These are phyloP conservation scores for Tachuris rubrigastra DNA, from an alignment of 2,113 vertebrate species.

Conservation along the genomic window DNA sequence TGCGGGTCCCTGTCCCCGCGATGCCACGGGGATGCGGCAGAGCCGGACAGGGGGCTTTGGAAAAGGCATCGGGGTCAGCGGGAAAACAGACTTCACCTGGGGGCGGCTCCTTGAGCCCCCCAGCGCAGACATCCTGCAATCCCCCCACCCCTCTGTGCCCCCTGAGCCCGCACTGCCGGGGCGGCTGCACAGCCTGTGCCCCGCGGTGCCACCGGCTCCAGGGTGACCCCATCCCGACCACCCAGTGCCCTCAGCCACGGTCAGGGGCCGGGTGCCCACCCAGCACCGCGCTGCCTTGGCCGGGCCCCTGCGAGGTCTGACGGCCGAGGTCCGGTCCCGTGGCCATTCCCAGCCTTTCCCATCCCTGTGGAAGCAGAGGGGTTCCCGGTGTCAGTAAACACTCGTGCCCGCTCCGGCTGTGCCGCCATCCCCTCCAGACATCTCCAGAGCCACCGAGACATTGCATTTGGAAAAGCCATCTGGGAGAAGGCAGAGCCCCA, in stretches of 20 bases:
- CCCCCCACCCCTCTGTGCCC: neutral
- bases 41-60: neutral
- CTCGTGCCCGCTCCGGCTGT: neutral
- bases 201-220: fast-evolving
- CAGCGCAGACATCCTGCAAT: neutral
- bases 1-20: neutral
- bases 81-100: fast-evolving
- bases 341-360: neutral
- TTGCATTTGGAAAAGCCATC: constrained; percentile 47
- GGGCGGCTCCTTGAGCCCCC: neutral
- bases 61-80: neutral
- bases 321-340: neutral
- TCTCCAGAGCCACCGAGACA: neutral
- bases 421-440: neutral
- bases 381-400: neutral
- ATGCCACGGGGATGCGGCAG: neutral
- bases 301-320: neutral
- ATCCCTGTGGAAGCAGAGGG: neutral
- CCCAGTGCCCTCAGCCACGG: neutral
- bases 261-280: neutral
- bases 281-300: neutral
- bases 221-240: fast-evolving
- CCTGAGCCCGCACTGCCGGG: neutral
- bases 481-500: neutral
- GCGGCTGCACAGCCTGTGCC: neutral